phyloP scores from a whole-genome alignment of 2,888 invertebrate species.

The Linnaemya tessellans region DNA sequence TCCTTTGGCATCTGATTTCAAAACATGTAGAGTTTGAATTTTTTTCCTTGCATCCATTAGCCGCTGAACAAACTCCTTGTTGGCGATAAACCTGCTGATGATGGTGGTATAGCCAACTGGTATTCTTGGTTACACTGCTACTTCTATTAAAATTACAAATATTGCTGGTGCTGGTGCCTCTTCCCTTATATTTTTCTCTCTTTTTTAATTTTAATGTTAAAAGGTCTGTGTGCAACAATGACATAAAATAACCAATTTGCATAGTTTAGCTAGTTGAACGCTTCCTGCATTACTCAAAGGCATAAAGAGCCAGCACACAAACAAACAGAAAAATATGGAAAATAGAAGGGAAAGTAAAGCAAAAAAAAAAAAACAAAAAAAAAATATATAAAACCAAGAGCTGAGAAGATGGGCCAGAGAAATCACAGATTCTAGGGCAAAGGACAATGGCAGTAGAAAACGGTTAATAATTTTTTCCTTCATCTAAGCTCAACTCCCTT shows the following conservation, averaged over 20 bases:
- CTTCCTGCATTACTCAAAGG: slow-evolving; percentile 78
- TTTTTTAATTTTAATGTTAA: slow-evolving; percentile 44
- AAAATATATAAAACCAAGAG: not conserved
- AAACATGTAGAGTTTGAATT: not conserved
- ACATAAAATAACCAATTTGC: slow-evolving; percentile 82
- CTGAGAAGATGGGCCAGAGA: slow-evolving; percentile 3
- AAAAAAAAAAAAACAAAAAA: not conserved
- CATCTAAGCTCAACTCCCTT: not conserved
- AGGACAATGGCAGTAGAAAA: slow-evolving; percentile 42
- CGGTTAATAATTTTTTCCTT: slow-evolving; percentile 39
- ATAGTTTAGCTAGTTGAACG: slow-evolving; percentile 81
- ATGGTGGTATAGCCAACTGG: slow-evolving; percentile 32
- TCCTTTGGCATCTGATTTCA: slow-evolving; percentile 40
- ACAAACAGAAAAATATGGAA: slow-evolving; percentile 25
- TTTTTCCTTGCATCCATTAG: slow-evolving; percentile 43
- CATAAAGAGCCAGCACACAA: slow-evolving; percentile 24
- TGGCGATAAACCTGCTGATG: slow-evolving; percentile 36
- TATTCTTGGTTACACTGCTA: slow-evolving; percentile 4
- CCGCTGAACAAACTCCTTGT: slow-evolving; percentile 45
- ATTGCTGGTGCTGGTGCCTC: slow-evolving; percentile 15
- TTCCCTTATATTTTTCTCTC: not conserved
- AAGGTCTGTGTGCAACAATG: slow-evolving; percentile 71
- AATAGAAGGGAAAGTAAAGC: not conserved
- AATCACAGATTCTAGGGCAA: slow-evolving; percentile 54
- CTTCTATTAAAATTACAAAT: slow-evolving; percentile 6